A percentile compares a stretch with the other conserved stretches of the same genome.
These are phyloP conservation scores for Orthonevra nobilis DNA, from an alignment of 2,888 invertebrate species.

Conservation along the genomic window DNA sequence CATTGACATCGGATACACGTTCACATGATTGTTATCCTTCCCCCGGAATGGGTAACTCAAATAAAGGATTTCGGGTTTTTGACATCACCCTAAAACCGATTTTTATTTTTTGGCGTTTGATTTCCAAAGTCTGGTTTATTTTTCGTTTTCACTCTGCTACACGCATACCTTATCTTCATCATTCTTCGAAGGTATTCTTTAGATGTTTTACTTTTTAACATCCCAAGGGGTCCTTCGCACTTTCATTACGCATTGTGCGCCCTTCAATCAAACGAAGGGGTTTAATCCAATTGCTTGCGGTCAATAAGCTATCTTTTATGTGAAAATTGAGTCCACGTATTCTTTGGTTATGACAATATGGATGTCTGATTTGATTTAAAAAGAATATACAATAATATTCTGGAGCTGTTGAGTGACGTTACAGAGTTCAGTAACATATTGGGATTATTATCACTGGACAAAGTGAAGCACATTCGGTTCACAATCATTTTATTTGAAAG, in stretches of 20 bases:
- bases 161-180: constrained; percentile 40
- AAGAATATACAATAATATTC: constrained; percentile 39
- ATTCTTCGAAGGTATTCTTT: constrained; percentile 61
- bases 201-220: constrained; percentile 39
- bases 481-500: too few relatives aligned
- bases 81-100: constrained; percentile 8
- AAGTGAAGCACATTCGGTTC: too few relatives aligned
- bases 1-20: constrained; percentile 69
- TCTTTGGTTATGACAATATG: constrained; percentile 18
- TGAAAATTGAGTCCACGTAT: neutral
- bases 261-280: constrained; percentile 41
- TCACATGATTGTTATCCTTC: constrained; percentile 66
- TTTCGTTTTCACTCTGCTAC: neutral
- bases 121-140: neutral
- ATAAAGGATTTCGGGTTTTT: constrained; percentile 42
- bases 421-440: too few relatives aligned
- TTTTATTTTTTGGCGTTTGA: too few relatives aligned
- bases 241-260: constrained; percentile 47
- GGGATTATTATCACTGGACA: too few relatives aligned
- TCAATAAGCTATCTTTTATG: constrained; percentile 49
- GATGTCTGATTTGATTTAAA: constrained; percentile 16
- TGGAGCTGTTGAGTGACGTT: too few relatives aligned
- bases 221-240: constrained; percentile 30
- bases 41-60: constrained; percentile 22
- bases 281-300: constrained; percentile 68